Conservation (phyloP, 2,888 invertebrate species). For the Osmoderma eremita region DNA sequence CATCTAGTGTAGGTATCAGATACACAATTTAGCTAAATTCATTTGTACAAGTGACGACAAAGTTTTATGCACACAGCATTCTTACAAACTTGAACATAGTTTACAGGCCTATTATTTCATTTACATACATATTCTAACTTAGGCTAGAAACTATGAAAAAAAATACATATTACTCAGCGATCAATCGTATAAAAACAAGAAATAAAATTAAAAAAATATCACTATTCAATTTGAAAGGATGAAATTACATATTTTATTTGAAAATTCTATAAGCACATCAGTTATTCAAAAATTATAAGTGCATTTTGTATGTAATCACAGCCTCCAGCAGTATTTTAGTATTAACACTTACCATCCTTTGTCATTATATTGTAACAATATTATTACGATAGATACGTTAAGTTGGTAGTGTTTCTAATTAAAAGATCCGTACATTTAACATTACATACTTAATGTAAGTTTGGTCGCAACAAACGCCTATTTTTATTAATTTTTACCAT, state of each 20-base stretch:
- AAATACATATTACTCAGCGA: conserved; percentile 24
- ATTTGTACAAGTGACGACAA: conserved; percentile 28
- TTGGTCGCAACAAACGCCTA: too few relatives aligned
- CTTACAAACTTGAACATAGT: conserved; percentile 43
- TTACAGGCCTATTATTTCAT: conserved; percentile 40
- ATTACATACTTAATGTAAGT: too few relatives aligned
- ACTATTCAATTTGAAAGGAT: background rate
- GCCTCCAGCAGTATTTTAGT: conserved; percentile 10
- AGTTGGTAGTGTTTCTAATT: too few relatives aligned
- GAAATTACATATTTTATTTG: too few relatives aligned
- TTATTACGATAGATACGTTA: too few relatives aligned
- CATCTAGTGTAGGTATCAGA: conserved; percentile 28
- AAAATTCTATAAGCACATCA: conserved; percentile 9
- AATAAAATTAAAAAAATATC: background rate
- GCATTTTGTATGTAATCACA: conserved; percentile 16
- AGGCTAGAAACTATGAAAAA: conserved; percentile 38
- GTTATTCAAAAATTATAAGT: conserved; percentile 1
- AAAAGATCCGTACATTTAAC: too few relatives aligned
- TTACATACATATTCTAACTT: conserved; percentile 20
- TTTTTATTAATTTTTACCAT: too few relatives aligned
- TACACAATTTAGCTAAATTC: conserved; percentile 39
- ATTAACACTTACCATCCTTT: background rate
- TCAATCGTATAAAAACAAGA: conserved; percentile 14
- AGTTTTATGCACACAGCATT: conserved; percentile 14
- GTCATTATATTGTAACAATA: too few relatives aligned